Evolutionary conservation across 2,888 invertebrate genomes (phyloP).

Genomic region (Phyllotreta cruciferae): DNA sequence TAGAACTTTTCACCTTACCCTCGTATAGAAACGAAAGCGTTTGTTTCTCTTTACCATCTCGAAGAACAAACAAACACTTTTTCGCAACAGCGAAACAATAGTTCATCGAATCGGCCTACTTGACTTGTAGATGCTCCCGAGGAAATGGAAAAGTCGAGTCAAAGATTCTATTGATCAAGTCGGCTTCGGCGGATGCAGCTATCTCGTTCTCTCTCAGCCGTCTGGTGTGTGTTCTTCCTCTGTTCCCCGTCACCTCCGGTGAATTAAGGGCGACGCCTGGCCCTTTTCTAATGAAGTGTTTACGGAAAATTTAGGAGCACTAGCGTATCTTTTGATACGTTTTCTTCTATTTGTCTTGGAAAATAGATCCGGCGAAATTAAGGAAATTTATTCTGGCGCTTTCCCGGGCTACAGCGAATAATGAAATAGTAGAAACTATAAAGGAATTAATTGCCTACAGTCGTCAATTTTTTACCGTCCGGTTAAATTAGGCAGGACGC

Average conservation of each 20-base stretch:
- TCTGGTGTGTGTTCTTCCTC: too few relatives aligned
- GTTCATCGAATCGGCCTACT: constrained; percentile 27
- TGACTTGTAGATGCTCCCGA: constrained; percentile 42
- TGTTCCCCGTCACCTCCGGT: constrained; percentile 45
- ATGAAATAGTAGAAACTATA: too few relatives aligned
- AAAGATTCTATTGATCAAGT: constrained; percentile 57
- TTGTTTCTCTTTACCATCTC: constrained; percentile 2
- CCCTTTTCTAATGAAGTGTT: constrained; percentile 52
- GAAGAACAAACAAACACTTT: constrained; percentile 7
- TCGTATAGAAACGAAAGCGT: not conserved
- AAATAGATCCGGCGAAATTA: constrained; percentile 2
- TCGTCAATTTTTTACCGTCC: too few relatives aligned
- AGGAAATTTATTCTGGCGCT: too few relatives aligned
- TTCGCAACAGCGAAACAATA: constrained; percentile 15
- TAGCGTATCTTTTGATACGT: constrained; percentile 14
- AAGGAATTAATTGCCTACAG: too few relatives aligned
- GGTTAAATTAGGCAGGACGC: too few relatives aligned
- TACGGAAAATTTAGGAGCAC: constrained; percentile 36
- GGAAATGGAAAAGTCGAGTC: constrained; percentile 53
- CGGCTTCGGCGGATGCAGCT: constrained; percentile 39
- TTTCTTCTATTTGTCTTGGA: constrained; percentile 14
- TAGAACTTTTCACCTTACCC: not conserved
- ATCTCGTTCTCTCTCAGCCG: constrained; percentile 53
- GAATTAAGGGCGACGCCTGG: constrained; percentile 52
- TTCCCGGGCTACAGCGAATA: too few relatives aligned